A percentile compares a stretch with the other conserved stretches of the same genome.
Evolutionary conservation across 64 coral and sea anemone species (phyloP).

Genomic region (Montipora cactus): DNA sequence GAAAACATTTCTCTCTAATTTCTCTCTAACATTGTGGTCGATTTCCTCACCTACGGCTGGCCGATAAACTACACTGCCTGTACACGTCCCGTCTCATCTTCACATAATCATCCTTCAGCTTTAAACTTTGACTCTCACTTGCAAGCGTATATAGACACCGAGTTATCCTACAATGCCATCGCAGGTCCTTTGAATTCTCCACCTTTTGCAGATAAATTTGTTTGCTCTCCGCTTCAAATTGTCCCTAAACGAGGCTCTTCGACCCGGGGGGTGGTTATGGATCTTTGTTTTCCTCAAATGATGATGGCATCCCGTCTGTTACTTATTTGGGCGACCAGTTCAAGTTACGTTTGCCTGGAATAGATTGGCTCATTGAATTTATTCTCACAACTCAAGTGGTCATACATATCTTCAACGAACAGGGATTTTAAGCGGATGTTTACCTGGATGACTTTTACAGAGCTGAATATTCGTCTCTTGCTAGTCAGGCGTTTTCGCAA

Average conservation of each 20-base stretch:
- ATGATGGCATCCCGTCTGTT: conserved; percentile 16
- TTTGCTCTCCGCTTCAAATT: background rate
- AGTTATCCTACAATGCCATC: background rate
- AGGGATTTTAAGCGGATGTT: no score
- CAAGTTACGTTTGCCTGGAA: conserved; percentile 27
- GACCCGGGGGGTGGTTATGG: conserved; percentile 8
- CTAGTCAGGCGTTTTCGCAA: no score
- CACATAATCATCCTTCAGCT: conserved; percentile 18
- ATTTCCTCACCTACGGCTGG: conserved; percentile 32
- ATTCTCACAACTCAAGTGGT: background rate
- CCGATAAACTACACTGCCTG: background rate
- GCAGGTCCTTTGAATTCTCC: background rate
- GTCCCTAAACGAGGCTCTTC: conserved; percentile 14
- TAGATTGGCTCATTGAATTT: conserved; percentile 11
- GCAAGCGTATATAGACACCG: background rate
- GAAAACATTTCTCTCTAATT: background rate
- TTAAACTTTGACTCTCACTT: background rate
- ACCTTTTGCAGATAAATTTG: background rate
- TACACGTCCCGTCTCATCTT: background rate
- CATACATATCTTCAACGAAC: no score
- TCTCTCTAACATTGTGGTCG: background rate
- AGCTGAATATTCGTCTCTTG: no score
- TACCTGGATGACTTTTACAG: no score
- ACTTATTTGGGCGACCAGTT: conserved; percentile 14
- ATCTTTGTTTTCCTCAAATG: conserved; percentile 28